Base-by-base conservation (phyloP, 1,140 invertebrate genomes). In the Pseudomyrmex dendroicus region DNA sequence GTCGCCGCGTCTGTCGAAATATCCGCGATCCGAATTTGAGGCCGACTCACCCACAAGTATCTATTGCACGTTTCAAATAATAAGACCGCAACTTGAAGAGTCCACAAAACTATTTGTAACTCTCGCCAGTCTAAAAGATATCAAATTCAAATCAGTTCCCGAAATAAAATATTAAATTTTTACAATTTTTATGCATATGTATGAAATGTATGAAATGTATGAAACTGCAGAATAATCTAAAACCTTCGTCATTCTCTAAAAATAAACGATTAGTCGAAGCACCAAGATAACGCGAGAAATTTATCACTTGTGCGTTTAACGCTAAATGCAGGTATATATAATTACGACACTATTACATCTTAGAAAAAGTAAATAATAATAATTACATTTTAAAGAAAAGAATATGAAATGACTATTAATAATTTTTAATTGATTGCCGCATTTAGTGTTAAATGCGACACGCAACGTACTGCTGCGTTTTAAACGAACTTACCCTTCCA, bases 401-500 rank as follows among this genome's bases (percentile, higher is more conserved):
- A 0, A 63, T 63, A 13, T 63, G 20, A 15, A 35, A 25, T 9
- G 17, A 15, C 8, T 22, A 15, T 5, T 13, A 15, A 22, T 9
- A 15, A n/a, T 57, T 57, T 64, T 22, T 56, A 68, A 57, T 48
- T 25, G 46, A 22, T 68, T 57, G 22, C 62, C 9, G 76, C 76
- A 59, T 78, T 80, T 80, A 80, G 54, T 20, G 66, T 72, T 61
- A 72, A 80, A 59, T 59, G 35, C 35, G 35, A 2, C 44, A 20
- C 54, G 12, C 15, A 15, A 4, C 44, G 17, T 48, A 46, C 2
- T 35, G 9, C 3, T 20, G 7, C 50, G n/a, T 59, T n/a, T 61
- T 22, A 2, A 66, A 48, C 15, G 10, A 90, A 95, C 96, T 97
- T 95, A 98, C 97, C 95, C 96, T 96, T 95, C 98, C 98, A 89